Percentiles rank a stretch among this genome's conserved stretches.
These are phyloP conservation scores for Eonycteris spelaea DNA, from an alignment of 2,113 vertebrate species.

Conservation along the genomic window DNA sequence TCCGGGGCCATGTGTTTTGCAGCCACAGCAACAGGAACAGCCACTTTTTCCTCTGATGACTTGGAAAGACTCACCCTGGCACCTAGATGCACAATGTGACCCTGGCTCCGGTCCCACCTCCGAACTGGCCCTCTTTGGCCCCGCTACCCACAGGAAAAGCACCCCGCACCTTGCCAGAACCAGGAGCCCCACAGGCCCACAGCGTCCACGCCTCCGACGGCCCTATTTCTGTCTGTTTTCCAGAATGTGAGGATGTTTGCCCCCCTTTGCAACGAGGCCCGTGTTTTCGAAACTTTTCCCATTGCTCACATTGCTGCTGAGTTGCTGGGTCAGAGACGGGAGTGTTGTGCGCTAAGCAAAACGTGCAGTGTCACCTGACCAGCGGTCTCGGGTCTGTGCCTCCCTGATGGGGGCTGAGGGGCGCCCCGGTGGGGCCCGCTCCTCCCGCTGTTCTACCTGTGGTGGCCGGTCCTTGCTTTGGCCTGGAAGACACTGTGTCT, in stretches of 20 bases:
- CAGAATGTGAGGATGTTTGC: not conserved
- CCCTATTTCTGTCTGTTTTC: not conserved
- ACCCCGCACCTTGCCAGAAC: not conserved
- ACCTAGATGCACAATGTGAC: not conserved
- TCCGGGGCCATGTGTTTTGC: not conserved
- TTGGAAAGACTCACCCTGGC: not conserved
- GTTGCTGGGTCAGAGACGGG: not conserved
- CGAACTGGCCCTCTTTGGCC: rapidly evolving
- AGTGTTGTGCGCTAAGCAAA: not conserved
- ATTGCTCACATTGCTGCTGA: not conserved
- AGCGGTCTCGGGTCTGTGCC: not conserved
- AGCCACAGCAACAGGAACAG: not conserved
- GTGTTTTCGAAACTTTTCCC: not conserved
- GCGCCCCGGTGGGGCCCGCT: rapidly evolving
- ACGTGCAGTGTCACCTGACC: rapidly evolving
- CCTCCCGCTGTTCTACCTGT: rapidly evolving
- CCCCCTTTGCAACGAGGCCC: not conserved
- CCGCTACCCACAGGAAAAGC: not conserved
- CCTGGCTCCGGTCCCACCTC: not conserved
- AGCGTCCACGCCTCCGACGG: rapidly evolving
- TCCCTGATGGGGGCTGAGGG: rapidly evolving
- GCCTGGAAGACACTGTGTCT: not conserved
- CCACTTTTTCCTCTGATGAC: not conserved
- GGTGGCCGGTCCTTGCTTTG: not conserved
- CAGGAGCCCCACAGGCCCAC: not conserved